Percentiles rank a stretch among this genome's conserved stretches.
Conservation (phyloP, 2,113 vertebrate species). For the Sylvia atricapilla region DNA sequence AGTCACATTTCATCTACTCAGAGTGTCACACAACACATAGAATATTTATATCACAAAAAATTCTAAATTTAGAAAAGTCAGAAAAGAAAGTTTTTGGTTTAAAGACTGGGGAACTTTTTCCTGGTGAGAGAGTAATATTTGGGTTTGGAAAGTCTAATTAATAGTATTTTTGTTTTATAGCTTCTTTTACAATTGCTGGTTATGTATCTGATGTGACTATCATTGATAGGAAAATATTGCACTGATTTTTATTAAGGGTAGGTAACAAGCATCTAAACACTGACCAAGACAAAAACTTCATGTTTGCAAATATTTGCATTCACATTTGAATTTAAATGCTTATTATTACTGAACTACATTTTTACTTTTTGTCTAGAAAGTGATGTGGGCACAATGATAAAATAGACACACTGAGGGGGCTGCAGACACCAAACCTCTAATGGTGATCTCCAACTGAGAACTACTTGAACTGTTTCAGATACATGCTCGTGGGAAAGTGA, state of each 20-base stretch:
- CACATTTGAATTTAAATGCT: not conserved
- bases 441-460: not conserved
- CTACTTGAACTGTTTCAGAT: not conserved
- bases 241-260: not conserved
- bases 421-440: not conserved
- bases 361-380: not conserved
- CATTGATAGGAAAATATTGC: not conserved
- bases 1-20: not conserved
- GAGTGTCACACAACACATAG: not conserved
- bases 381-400: not conserved
- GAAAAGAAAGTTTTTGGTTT: not conserved
- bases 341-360: not conserved
- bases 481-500: not conserved
- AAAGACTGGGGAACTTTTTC: not conserved
- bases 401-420: not conserved
- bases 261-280: not conserved
- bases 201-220: conserved; percentile 1
- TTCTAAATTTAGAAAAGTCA: not conserved
- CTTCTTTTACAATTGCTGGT: conserved; percentile 5
- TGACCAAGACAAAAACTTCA: conserved; percentile 1
- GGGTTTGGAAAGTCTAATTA: conserved; percentile 27
- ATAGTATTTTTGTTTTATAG: not conserved
- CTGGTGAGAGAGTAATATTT: not conserved
- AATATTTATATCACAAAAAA: conserved; percentile 14
- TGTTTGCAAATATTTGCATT: not conserved